A percentile compares a stretch with the other conserved stretches of the same genome.
Conservation (phyloP, 2,888 invertebrate genomes). For the Dinocampus coccinellae region DNA sequence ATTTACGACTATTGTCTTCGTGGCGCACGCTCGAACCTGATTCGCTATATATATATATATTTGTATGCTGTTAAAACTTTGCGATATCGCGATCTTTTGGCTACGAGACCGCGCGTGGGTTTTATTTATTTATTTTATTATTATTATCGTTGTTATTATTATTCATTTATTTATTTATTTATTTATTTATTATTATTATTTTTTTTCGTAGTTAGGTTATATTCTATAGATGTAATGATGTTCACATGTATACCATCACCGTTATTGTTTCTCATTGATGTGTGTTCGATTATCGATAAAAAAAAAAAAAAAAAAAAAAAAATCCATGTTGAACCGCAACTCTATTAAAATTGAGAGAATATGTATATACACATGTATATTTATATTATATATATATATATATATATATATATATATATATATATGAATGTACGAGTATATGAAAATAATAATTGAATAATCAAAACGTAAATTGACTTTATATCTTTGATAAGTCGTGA, state of each 20-base stretch:
- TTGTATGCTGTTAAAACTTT: background rate
- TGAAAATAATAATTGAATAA: background rate
- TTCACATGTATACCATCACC: background rate
- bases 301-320: constrained; percentile 59
- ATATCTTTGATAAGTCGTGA: background rate
- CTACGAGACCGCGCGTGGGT: constrained; percentile 54
- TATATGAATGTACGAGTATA: too few relatives aligned
- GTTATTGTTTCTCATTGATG: constrained; percentile 12
- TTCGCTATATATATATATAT: constrained; percentile 9
- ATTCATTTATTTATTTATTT: too few relatives aligned
- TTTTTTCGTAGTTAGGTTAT: background rate
- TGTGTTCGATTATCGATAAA: constrained; percentile 30
- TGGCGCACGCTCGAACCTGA: constrained; percentile 52
- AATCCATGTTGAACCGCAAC: constrained; percentile 45
- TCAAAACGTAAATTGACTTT: background rate
- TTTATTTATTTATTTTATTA: constrained; percentile 27
- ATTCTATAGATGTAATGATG: background rate
- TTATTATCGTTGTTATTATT: background rate
- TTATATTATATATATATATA: too few relatives aligned
- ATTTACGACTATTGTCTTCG: constrained; percentile 64
- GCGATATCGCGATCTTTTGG: constrained; percentile 56
- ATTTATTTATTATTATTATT: too few relatives aligned
- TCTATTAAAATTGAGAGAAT: background rate
- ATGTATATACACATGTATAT: background rate
- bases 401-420: background rate